A percentile compares a stretch with the other conserved stretches of the same genome.
These are phyloP conservation scores for Amiota minor DNA, from an alignment of 2,888 invertebrate species.

Conservation along the genomic window DNA sequence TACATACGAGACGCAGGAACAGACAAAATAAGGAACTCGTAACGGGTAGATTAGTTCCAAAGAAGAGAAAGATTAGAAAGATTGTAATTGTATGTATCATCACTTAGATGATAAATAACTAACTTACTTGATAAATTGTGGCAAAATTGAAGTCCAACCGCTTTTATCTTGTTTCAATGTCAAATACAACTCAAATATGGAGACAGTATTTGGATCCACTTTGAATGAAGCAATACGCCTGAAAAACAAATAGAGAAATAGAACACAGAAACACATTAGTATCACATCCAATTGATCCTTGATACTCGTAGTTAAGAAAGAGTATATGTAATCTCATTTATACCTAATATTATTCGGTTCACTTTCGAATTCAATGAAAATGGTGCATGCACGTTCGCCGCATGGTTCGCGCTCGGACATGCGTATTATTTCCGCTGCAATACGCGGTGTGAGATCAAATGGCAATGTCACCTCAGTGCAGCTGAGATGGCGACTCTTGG, in stretches of 20 bases:
- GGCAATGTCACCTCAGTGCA: conserved; percentile 91
- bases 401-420: conserved; percentile 93
- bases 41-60: too few relatives aligned
- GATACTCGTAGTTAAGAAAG: background rate
- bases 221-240: conserved; percentile 87
- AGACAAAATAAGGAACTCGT: too few relatives aligned
- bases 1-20: too few relatives aligned
- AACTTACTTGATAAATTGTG: conserved; percentile 92
- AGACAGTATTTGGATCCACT: conserved; percentile 88
- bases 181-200: conserved; percentile 92
- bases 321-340: conserved; percentile 40
- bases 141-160: conserved; percentile 89
- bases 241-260: conserved; percentile 35
- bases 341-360: conserved; percentile 77
- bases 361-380: conserved; percentile 87
- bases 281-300: too few relatives aligned
- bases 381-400: conserved; percentile 89
- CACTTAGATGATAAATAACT: too few relatives aligned
- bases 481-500: conserved; percentile 85
- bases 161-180: conserved; percentile 89
- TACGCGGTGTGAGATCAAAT: conserved; percentile 84
- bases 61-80: too few relatives aligned
- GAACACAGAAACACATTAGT: background rate
- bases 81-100: too few relatives aligned
- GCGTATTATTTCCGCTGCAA: conserved; percentile 85